Percentiles rank a stretch among this genome's conserved stretches.
Conservation (phyloP, 1,140 invertebrate species). For the Sycophila sp. region DNA sequence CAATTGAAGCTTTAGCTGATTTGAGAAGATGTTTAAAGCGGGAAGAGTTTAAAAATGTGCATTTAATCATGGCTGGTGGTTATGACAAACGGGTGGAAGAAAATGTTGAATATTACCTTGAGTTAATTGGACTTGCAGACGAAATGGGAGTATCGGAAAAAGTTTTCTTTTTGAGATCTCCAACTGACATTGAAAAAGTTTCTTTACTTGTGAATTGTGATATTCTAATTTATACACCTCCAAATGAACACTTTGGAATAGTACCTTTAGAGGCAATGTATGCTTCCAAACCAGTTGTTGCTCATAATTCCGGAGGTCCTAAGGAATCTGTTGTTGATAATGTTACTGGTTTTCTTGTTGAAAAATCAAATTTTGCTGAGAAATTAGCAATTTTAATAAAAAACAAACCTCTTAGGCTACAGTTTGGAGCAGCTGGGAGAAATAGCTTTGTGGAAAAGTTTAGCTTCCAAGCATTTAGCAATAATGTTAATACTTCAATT, state of each 20-base stretch:
- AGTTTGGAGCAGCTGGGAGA: constrained; percentile 71
- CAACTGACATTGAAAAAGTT: constrained; percentile 86
- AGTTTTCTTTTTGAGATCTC: constrained; percentile 87
- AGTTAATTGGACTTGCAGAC: constrained; percentile 76
- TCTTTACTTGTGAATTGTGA: constrained; percentile 79
- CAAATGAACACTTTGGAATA: constrained; percentile 99
- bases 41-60: constrained; percentile 72
- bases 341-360: constrained; percentile 91
- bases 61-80: constrained; percentile 95
- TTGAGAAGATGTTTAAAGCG: constrained; percentile 68
- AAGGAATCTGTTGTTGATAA: constrained; percentile 90
- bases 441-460: constrained; percentile 71
- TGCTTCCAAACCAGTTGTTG: constrained; percentile 90
- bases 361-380: constrained; percentile 77
- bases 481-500: constrained; percentile 67
- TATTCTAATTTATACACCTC: constrained; percentile 93
- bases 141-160: constrained; percentile 77
- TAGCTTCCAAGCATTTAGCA: constrained; percentile 74
- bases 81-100: constrained; percentile 91
- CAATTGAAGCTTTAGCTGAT: constrained; percentile 81
- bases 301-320: constrained; percentile 94
- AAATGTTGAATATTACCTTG: constrained; percentile 88
- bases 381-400: constrained; percentile 79
- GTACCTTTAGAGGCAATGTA: constrained; percentile 99
- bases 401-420: constrained; percentile 67